These are phyloP conservation scores for Zaprionus lineosus DNA, from an alignment of 2,888 invertebrate species.

Conservation along the genomic window DNA sequence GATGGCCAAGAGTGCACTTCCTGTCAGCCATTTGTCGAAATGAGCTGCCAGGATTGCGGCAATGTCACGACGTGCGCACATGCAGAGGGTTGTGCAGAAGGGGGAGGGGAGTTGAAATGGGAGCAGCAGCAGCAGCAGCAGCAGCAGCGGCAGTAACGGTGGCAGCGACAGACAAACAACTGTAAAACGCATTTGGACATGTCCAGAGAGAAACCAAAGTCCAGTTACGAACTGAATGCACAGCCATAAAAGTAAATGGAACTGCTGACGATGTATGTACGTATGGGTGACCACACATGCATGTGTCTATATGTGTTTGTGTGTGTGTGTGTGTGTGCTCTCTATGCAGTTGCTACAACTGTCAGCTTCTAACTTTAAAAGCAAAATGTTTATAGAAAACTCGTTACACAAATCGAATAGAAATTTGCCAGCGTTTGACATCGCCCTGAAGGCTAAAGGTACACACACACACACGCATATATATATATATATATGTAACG, in stretches of 20 bases:
- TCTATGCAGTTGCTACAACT: too few species aligned
- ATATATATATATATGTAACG: too few species aligned
- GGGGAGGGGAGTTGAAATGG: conserved; percentile 1
- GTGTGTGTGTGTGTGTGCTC: conserved; percentile 2
- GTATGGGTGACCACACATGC: conserved; percentile 14
- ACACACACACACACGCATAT: background rate
- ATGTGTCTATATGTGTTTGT: conserved; percentile 20
- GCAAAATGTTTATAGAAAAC: conserved; percentile 78
- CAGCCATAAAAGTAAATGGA: conserved; percentile 72
- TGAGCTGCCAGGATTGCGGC: conserved; percentile 73
- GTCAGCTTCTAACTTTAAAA: conserved; percentile 68
- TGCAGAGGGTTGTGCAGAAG: background rate
- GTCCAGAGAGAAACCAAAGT: conserved; percentile 37
- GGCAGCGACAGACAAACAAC: conserved; percentile 65
- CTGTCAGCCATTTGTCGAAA: conserved; percentile 76
- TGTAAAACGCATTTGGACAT: conserved; percentile 74
- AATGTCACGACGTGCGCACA: conserved; percentile 50
- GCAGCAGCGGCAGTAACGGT: conserved; percentile 7
- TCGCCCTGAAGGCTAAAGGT: conserved; percentile 29
- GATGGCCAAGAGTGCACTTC: conserved; percentile 61
- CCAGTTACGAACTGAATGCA: conserved; percentile 43
- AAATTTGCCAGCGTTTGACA: conserved; percentile 63
- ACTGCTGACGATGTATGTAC: conserved; percentile 27
- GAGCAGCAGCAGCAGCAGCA: conserved; percentile 6
- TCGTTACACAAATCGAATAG: conserved; percentile 76